Base-by-base conservation (phyloP, 92 coral and sea anemone genomes). In the Ricordea florida region DNA sequence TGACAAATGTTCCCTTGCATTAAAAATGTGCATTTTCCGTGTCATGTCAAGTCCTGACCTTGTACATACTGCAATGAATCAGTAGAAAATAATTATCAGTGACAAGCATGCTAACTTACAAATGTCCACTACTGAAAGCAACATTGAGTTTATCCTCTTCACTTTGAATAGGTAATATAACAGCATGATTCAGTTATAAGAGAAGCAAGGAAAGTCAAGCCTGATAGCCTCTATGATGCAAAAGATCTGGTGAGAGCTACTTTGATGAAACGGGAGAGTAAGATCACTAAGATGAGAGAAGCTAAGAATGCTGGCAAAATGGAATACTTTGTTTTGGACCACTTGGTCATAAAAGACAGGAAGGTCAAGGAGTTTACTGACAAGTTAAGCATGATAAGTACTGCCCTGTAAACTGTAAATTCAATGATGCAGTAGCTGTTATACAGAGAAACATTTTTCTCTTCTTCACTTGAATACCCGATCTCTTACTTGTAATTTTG, bases 231-330 rank as follows among this genome's bases (percentile, higher is more conserved):
- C 44, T 63, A 18, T 41, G 33, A 35, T 42, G 4, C 44, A 52
- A 29, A 64, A 24, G 72, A 26, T 50, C 38, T 68, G 28, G 62
- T 43, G 16, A 69, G 7, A n/a, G 65, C 37, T 29, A 51, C 78
- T 34, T 47, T 51, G n/a, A 10, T 30, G 38, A 70, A 42, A 48
- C 83, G 59, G 55, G 83, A 26, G 17, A 49, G 35, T 40, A 48
- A 45, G 55, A 45, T 47, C 5, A 57, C 45, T 18, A 40, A 36
- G 23, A 42, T 69, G n/a, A 69, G 60, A 65, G 66, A 80, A 43
- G 79, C 79, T 48, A 69, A 69, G 61, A 53, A 34, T 28, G 79
- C 53, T 17, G 79, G 85, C 18, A 42, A 68, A 57, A 47, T 29
- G 57, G 85, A 45, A 5, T 37, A 51, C 48, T 48, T 77, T 26